A percentile compares a stretch with the other conserved stretches of the same genome.
Evolutionary conservation across 2,113 vertebrate species (phyloP).

Genomic region (Pao palembangensis): DNA sequence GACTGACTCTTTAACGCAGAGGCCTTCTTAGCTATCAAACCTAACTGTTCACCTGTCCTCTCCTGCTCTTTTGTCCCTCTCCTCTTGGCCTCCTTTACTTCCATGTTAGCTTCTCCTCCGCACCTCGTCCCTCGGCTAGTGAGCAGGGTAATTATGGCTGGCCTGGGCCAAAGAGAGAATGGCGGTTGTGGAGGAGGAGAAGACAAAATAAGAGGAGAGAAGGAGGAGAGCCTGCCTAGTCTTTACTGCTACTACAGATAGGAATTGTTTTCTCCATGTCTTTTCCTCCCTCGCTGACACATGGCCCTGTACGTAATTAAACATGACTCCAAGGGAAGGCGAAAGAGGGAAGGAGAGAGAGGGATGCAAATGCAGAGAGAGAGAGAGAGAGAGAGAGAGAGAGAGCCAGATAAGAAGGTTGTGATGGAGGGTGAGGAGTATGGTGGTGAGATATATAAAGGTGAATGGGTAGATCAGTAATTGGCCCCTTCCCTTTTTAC

Average conservation of each 20-base stretch:
- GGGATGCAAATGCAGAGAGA: constrained; percentile 63
- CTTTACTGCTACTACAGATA: constrained; percentile 65
- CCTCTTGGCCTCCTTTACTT: constrained; percentile 40
- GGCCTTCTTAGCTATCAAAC: neutral
- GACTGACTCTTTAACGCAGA: neutral
- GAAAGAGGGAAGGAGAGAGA: constrained; percentile 44
- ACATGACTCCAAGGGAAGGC: constrained; percentile 68
- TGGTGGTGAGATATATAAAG: constrained; percentile 49
- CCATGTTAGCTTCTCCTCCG: constrained; percentile 46
- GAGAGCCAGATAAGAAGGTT: too few relatives aligned
- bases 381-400: constrained; percentile 33
- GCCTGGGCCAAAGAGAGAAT: constrained; percentile 61
- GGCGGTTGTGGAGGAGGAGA: constrained; percentile 34
- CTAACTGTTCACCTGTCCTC: constrained; percentile 48
- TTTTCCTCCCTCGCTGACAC: constrained; percentile 56
- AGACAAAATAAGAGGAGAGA: constrained; percentile 38
- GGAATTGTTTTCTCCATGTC: constrained; percentile 48
- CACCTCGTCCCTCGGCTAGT: constrained; percentile 63
- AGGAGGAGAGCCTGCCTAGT: constrained; percentile 52
- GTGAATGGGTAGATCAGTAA: constrained; percentile 37
- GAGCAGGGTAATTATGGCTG: constrained; percentile 74
- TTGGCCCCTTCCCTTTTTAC: constrained; percentile 29
- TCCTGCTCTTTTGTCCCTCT: constrained; percentile 37
- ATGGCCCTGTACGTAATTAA: constrained; percentile 75
- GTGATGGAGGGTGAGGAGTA: constrained; percentile 31